These are phyloP conservation scores for Pherbina coryleti DNA, from an alignment of 2,888 invertebrate species.

Conservation along the genomic window DNA sequence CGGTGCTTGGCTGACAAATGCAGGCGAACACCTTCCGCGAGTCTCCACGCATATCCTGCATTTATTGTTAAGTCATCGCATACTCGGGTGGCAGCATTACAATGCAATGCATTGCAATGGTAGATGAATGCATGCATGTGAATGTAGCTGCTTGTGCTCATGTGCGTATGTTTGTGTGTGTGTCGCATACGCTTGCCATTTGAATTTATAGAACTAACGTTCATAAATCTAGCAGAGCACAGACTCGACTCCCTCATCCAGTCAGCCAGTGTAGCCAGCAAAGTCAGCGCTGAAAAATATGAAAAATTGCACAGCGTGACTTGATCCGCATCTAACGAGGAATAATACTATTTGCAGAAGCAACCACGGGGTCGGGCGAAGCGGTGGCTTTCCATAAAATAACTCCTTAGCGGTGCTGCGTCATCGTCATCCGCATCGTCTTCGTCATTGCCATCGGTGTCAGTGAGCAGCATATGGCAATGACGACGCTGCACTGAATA, in stretches of 20 bases:
- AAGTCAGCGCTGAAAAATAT: slow-evolving; percentile 20
- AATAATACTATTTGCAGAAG: not conserved
- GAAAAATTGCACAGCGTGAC: slow-evolving; percentile 32
- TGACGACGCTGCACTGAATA: not conserved
- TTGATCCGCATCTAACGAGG: slow-evolving; percentile 30
- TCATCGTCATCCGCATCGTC: slow-evolving; percentile 3
- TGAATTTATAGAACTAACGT: slow-evolving; percentile 34
- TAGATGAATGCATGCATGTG: not conserved
- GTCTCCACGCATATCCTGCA: slow-evolving; percentile 25
- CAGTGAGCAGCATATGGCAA: slow-evolving; percentile 3
- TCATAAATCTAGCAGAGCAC: slow-evolving; percentile 29
- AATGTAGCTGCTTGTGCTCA: slow-evolving; percentile 29
- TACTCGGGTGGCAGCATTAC: slow-evolving; percentile 1
- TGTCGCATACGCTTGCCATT: slow-evolving; percentile 28
- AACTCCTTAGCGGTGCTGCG: slow-evolving; percentile 1
- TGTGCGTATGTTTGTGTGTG: slow-evolving; percentile 22
- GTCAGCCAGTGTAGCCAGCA: not conserved
- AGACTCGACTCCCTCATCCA: not conserved
- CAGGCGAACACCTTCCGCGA: slow-evolving; percentile 28
- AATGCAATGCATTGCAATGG: slow-evolving; percentile 15
- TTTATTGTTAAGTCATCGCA: slow-evolving; percentile 31
- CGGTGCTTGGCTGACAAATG: slow-evolving; percentile 19
- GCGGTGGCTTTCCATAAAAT: not conserved
- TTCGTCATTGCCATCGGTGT: slow-evolving; percentile 20
- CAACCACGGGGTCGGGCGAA: not conserved